Conservation (phyloP, 1,140 invertebrate genomes). For the Vollenhovia emeryi region DNA sequence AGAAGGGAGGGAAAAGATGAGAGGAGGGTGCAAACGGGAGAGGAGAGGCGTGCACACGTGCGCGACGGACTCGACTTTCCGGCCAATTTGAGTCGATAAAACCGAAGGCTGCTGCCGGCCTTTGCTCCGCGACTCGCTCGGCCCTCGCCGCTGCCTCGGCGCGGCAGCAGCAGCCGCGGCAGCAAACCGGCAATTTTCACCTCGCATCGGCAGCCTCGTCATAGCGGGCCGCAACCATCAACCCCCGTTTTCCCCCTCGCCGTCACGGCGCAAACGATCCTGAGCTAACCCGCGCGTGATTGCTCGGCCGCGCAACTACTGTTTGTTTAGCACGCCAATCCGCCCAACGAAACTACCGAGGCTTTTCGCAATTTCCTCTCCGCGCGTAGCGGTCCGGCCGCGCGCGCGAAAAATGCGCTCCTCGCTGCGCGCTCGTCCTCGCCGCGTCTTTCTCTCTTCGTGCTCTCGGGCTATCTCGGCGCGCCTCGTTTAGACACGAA, state of each 20-base stretch:
- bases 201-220: slow-evolving; percentile 60
- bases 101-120: slow-evolving; percentile 66
- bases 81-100: slow-evolving; percentile 78
- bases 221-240: slow-evolving; percentile 62
- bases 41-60: slow-evolving; percentile 61
- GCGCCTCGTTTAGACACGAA: neutral
- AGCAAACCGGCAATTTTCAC: slow-evolving; percentile 78
- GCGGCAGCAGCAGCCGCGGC: slow-evolving; percentile 21
- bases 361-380: slow-evolving; percentile 67
- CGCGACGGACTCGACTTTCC: slow-evolving; percentile 66
- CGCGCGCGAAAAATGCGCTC: slow-evolving; percentile 24
- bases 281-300: slow-evolving; percentile 56
- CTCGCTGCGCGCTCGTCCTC: neutral
- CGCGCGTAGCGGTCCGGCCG: neutral
- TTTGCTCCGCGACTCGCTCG: slow-evolving; percentile 36
- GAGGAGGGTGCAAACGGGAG: neutral
- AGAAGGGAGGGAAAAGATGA: neutral
- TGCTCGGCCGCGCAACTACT: slow-evolving; percentile 73
- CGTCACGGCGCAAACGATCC: slow-evolving; percentile 48
- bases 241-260: slow-evolving; percentile 35
- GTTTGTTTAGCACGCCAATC: slow-evolving; percentile 76
- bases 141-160: neutral
- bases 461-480: neutral
- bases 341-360: slow-evolving; percentile 57
- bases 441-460: neutral